These are phyloP conservation scores for Drosophila cognata DNA, from an alignment of 2,888 invertebrate genomes.

Conservation along the genomic window DNA sequence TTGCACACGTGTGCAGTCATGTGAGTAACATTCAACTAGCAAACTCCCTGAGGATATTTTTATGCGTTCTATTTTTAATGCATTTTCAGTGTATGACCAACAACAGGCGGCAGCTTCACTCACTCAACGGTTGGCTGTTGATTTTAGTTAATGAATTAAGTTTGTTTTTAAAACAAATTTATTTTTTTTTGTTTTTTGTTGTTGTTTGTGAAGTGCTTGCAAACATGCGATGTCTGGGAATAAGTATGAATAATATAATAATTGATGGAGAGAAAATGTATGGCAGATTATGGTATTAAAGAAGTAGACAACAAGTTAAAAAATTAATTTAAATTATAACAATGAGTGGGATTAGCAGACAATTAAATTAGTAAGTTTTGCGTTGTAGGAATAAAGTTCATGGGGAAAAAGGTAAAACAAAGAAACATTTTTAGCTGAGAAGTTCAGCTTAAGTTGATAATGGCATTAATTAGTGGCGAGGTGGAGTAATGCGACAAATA, in stretches of 20 bases:
- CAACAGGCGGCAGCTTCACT: conserved; percentile 20
- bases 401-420: not conserved
- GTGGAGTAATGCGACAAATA: conserved; percentile 5
- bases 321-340: not conserved
- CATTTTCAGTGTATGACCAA: conserved; percentile 46
- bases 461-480: conserved; percentile 35
- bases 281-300: conserved; percentile 27
- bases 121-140: conserved; percentile 29
- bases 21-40: conserved; percentile 19
- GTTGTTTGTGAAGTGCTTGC: conserved; percentile 43
- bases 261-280: not conserved
- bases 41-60: conserved; percentile 2
- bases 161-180: conserved; percentile 53
- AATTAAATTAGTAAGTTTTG: not conserved
- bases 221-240: conserved; percentile 59
- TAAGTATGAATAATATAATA: conserved; percentile 20
- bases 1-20: conserved; percentile 32
- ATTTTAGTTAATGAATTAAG: conserved; percentile 73
- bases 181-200: conserved; percentile 6
- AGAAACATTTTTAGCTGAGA: not conserved
- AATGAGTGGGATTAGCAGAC: not conserved
- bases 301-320: not conserved
- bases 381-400: not conserved
- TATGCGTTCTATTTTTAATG: conserved; percentile 53
- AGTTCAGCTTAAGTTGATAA: not conserved